phyloP scores from a whole-genome alignment of 92 coral and sea anemone genomes.

The Heliopora coerulea region DNA sequence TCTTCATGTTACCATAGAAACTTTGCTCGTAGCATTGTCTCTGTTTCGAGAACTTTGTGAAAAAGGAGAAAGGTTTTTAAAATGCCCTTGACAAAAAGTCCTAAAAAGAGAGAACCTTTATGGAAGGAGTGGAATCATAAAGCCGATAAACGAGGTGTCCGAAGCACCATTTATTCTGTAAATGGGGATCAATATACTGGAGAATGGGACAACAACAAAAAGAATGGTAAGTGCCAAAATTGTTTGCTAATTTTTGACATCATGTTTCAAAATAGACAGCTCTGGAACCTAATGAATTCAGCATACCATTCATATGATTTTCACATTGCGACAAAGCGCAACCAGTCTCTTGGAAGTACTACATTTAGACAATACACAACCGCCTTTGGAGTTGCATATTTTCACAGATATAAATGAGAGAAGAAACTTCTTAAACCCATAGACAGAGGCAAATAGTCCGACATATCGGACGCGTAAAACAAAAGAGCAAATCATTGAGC shows the following conservation, averaged over 20 bases:
- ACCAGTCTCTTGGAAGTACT: no score
- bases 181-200: conserved; percentile 98
- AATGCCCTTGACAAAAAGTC: conserved; percentile 96
- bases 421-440: no score
- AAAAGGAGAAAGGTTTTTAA: neutral
- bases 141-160: conserved; percentile 98
- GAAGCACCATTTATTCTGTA: conserved; percentile 89
- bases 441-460: no score
- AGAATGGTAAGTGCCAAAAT: conserved; percentile 65
- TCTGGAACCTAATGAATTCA: no score
- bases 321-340: no score
- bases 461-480: no score
- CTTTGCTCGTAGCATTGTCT: neutral
- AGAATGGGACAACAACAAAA: conserved; percentile 88
- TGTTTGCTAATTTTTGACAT: neutral
- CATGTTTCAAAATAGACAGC: neutral
- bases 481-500: no score
- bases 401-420: no score
- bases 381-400: no score
- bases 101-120: conserved; percentile 86
- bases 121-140: conserved; percentile 98
- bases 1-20: conserved; percentile 31
- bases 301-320: no score
- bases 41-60: neutral
- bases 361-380: no score